A percentile compares a stretch with the other conserved stretches of the same genome.
Conservation (phyloP, 1,140 invertebrate genomes). For the Ceratoteleas bidentatus region DNA sequence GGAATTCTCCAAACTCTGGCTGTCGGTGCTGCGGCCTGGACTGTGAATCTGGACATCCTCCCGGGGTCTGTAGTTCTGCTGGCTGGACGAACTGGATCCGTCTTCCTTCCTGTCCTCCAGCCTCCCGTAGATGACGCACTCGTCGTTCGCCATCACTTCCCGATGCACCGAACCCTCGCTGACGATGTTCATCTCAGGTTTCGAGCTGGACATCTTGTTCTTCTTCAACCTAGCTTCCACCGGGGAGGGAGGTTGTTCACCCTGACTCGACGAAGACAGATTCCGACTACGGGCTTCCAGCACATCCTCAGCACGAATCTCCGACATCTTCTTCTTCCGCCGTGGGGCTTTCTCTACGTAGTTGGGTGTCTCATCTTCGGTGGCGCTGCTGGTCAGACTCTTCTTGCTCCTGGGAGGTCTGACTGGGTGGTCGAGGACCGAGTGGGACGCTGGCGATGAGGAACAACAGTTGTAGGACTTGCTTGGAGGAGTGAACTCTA, state of each 20-base stretch:
- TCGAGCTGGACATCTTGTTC: slow-evolving; percentile 65
- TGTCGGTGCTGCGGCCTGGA: slow-evolving; percentile 5
- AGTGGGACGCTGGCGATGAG: slow-evolving; percentile 41
- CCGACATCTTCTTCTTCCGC: slow-evolving; percentile 73
- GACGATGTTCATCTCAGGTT: slow-evolving; percentile 15
- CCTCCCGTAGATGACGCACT: slow-evolving; percentile 51
- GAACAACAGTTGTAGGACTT: slow-evolving; percentile 47
- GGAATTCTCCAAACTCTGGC: slow-evolving; percentile 67
- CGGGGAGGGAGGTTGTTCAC: slow-evolving; percentile 6
- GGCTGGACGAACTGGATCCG: slow-evolving; percentile 40
- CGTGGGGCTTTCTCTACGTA: slow-evolving; percentile 61
- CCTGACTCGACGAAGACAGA: slow-evolving; percentile 26
- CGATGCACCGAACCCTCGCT: slow-evolving; percentile 31
- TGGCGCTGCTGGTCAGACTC: slow-evolving; percentile 68
- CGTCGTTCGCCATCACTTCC: slow-evolving; percentile 24
- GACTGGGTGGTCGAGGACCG: slow-evolving; percentile 68
- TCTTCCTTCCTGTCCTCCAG: slow-evolving; percentile 45
- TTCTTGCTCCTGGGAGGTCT: slow-evolving; percentile 79
- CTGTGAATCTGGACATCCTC: slow-evolving; percentile 48
- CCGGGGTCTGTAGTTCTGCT: slow-evolving; percentile 34
- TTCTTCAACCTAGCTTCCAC: slow-evolving; percentile 64
- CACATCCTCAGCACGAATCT: slow-evolving; percentile 75
- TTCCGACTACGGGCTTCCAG: slow-evolving; percentile 71
- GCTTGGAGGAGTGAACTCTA: slow-evolving; percentile 25
- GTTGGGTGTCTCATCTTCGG: slow-evolving; percentile 65